Evolutionary conservation across 2,888 invertebrate species (phyloP).

Genomic region (Alviniconcha strummeri): DNA sequence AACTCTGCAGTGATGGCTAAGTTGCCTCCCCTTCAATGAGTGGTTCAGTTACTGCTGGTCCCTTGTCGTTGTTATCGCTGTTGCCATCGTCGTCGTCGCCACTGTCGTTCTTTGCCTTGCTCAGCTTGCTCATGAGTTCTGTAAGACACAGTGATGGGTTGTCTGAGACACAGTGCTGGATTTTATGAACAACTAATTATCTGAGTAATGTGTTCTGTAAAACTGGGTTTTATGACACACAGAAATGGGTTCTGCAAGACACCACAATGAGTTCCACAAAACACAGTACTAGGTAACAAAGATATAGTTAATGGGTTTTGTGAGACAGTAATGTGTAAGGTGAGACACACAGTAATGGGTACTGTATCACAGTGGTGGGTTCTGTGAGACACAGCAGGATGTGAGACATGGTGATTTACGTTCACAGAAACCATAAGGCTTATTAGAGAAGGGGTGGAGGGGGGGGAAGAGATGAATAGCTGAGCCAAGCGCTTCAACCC

Average conservation of each 20-base stretch:
- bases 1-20: not conserved
- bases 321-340: not conserved
- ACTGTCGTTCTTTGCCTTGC: not conserved
- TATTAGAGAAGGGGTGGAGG: too few relatives aligned
- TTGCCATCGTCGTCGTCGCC: not conserved
- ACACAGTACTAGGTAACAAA: not conserved
- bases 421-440: too few relatives aligned
- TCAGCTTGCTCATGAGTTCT: slow-evolving; percentile 19
- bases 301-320: not conserved
- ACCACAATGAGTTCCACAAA: too few relatives aligned
- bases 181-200: not conserved
- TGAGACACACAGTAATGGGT: not conserved
- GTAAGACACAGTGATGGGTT: not conserved
- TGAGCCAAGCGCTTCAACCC: too few relatives aligned
- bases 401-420: too few relatives aligned
- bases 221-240: too few relatives aligned
- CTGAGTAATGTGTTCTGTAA: too few relatives aligned
- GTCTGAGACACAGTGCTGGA: not conserved
- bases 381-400: too few relatives aligned
- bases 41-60: not conserved
- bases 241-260: too few relatives aligned
- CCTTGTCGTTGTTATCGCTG: not conserved
- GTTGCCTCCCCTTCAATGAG: slow-evolving; percentile 14
- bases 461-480: too few relatives aligned
- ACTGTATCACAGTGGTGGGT: not conserved